phyloP scores from a whole-genome alignment of 2,797 vertebrate species.

The Thamnophis elegans region DNA sequence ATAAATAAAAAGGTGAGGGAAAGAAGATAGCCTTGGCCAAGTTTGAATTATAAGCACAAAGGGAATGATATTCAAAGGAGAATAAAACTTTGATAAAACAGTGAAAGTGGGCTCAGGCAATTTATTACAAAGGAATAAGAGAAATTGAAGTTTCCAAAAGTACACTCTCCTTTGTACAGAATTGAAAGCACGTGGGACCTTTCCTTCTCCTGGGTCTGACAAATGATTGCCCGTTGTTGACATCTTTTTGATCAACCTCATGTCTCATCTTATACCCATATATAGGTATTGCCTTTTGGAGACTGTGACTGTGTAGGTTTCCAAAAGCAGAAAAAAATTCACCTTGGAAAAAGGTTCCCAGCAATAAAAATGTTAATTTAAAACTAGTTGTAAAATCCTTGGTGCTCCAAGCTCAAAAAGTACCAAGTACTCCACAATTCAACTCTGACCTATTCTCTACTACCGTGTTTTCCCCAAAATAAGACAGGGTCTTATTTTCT shows the following conservation, averaged over 20 bases:
- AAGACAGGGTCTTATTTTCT: too few species aligned
- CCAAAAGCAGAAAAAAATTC: background rate
- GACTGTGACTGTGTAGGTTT: background rate
- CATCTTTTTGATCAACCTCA: background rate
- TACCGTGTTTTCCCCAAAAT: too few species aligned
- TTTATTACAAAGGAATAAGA: background rate
- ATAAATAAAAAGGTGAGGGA: background rate
- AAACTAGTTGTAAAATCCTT: background rate
- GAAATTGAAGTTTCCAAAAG: background rate
- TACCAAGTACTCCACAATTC: background rate
- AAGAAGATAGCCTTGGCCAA: background rate
- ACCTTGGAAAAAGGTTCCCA: background rate
- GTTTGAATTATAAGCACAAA: background rate
- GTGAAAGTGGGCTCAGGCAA: background rate
- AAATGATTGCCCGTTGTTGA: background rate
- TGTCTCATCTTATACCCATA: background rate
- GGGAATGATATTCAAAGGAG: background rate
- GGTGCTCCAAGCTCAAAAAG: background rate
- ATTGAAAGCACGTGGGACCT: background rate
- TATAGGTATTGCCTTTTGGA: background rate
- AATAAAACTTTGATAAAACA: background rate
- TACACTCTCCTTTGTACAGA: background rate
- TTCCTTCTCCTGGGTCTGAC: background rate
- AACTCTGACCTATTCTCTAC: background rate
- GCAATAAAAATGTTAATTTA: background rate